Conservation (phyloP, 2,888 invertebrate species). For the Notodonta dromedarius region DNA sequence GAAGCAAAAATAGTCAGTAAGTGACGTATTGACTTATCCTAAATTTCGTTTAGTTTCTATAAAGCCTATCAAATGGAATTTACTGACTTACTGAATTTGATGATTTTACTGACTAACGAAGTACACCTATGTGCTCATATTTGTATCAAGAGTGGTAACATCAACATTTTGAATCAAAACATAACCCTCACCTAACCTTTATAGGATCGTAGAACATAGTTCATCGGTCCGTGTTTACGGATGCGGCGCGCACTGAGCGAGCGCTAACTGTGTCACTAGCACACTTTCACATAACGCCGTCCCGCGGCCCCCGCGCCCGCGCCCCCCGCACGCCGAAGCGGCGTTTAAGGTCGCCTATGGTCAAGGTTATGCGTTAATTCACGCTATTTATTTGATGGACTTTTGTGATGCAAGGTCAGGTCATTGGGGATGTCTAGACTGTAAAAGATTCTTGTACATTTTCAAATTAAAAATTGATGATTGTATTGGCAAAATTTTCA, state of each 20-base stretch:
- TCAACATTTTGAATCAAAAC: not conserved
- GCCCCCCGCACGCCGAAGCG: slow-evolving; percentile 50
- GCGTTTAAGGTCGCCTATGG: slow-evolving; percentile 55
- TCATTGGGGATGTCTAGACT: not conserved
- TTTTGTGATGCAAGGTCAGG: not conserved
- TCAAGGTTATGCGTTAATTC: slow-evolving; percentile 64
- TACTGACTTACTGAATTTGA: no score
- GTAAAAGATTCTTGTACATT: not conserved
- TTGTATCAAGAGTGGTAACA: not conserved
- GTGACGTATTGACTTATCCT: no score
- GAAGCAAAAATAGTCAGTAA: no score
- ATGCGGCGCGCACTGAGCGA: slow-evolving; percentile 52
- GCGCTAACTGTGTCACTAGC: slow-evolving; percentile 55
- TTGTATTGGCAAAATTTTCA: no score
- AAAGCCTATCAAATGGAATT: no score
- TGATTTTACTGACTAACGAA: no score
- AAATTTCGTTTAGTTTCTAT: no score
- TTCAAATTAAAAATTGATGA: not conserved
- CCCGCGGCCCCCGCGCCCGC: slow-evolving; percentile 39
- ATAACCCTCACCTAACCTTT: not conserved
- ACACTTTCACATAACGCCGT: slow-evolving; percentile 63
- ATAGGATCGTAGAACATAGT: slow-evolving; percentile 26
- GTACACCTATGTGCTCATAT: no score
- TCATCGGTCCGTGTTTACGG: slow-evolving; percentile 54
- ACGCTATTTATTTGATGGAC: slow-evolving; percentile 5